Evolutionary conservation across 2,888 invertebrate genomes (phyloP).

Genomic region (Chesias legatella): DNA sequence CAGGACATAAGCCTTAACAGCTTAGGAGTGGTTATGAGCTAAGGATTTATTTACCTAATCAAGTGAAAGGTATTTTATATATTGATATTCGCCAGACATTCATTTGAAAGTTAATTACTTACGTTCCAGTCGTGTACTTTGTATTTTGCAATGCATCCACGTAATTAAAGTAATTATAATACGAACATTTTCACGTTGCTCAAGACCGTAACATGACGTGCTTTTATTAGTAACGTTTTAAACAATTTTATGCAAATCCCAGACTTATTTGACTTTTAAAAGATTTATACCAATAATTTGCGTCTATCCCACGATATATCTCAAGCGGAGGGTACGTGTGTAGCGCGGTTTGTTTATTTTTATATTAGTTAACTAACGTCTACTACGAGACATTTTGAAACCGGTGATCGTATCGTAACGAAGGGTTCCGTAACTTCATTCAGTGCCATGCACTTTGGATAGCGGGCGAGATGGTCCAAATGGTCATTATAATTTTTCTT

Average conservation of each 20-base stretch:
- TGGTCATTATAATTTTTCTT: slow-evolving; percentile 51
- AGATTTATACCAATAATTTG: slow-evolving; percentile 21
- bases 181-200: slow-evolving; percentile 55
- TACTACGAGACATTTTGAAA: slow-evolving; percentile 64
- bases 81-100: neutral
- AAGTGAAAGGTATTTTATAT: too few relatives aligned
- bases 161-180: slow-evolving; percentile 47
- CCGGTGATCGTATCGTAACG: slow-evolving; percentile 47
- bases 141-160: slow-evolving; percentile 23
- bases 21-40: too few relatives aligned
- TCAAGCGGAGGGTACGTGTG: slow-evolving; percentile 30
- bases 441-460: slow-evolving; percentile 43
- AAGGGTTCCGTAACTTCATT: slow-evolving; percentile 38
- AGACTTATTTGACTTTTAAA: slow-evolving; percentile 7
- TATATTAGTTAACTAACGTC: slow-evolving; percentile 50
- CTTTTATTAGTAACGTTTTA: slow-evolving; percentile 25
- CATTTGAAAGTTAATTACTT: slow-evolving; percentile 19
- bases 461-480: slow-evolving; percentile 36
- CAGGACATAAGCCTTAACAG: too few relatives aligned
- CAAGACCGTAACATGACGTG: slow-evolving; percentile 58
- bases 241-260: slow-evolving; percentile 10
- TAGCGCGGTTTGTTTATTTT: slow-evolving; percentile 46
- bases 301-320: slow-evolving; percentile 46
- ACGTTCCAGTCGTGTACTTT: slow-evolving; percentile 5
- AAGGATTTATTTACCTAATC: too few relatives aligned